Percentiles rank a stretch among this genome's conserved stretches.
Conservation (phyloP, 2,888 invertebrate genomes). For the Odontomyia ornata region DNA sequence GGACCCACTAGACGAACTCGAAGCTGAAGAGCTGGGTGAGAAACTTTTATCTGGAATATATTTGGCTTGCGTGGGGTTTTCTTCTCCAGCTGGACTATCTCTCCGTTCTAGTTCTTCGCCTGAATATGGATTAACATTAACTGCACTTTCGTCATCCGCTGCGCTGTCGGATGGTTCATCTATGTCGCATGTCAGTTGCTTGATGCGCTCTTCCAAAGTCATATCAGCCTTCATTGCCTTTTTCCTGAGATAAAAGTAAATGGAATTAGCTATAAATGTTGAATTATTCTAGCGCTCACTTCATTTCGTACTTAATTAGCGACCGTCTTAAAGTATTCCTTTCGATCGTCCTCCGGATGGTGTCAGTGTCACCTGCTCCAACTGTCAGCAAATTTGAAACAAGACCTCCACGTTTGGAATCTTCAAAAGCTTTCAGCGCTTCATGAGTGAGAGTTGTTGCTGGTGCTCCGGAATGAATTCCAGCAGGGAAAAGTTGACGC, state of each 20-base stretch:
- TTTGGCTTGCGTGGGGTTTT: slow-evolving; percentile 64
- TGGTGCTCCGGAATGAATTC: slow-evolving; percentile 71
- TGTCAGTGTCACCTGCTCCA: slow-evolving; percentile 68
- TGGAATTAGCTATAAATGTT: too few species aligned
- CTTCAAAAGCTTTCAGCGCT: slow-evolving; percentile 76
- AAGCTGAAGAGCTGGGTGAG: slow-evolving; percentile 68
- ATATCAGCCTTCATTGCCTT: slow-evolving; percentile 69
- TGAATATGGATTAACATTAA: slow-evolving; percentile 53
- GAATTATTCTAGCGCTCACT: slow-evolving; percentile 52
- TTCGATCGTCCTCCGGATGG: slow-evolving; percentile 80
- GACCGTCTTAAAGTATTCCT: slow-evolving; percentile 83
- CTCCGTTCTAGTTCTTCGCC: slow-evolving; percentile 65
- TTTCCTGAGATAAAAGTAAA: slow-evolving; percentile 55
- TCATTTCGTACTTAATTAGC: slow-evolving; percentile 74
- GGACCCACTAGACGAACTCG: slow-evolving; percentile 68
- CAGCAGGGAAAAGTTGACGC: slow-evolving; percentile 81
- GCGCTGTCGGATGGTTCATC: slow-evolving; percentile 72
- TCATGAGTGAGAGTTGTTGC: slow-evolving; percentile 76
- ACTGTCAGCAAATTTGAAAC: slow-evolving; percentile 60
- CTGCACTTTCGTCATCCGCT: slow-evolving; percentile 52
- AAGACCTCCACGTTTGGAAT: slow-evolving; percentile 68
- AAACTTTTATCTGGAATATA: slow-evolving; percentile 69
- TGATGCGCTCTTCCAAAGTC: slow-evolving; percentile 85
- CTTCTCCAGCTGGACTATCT: slow-evolving; percentile 75
- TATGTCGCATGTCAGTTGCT: slow-evolving; percentile 85